phyloP scores from a whole-genome alignment of 2,888 invertebrate genomes.

The Nasonovia ribisnigri region DNA sequence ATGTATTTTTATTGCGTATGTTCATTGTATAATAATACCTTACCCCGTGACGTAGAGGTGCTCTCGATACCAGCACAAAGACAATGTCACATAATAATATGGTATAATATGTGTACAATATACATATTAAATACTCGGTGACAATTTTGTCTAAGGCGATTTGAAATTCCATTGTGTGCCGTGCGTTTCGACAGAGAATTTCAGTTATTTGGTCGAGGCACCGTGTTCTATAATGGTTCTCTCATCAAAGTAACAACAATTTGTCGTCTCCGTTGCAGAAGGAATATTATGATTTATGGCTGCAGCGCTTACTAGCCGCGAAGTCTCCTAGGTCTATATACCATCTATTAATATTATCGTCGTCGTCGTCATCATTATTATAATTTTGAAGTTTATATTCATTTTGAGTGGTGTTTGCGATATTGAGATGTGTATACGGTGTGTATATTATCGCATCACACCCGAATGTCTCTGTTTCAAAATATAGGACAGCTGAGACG shows the following conservation, averaged over 20 bases:
- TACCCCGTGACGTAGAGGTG: neutral
- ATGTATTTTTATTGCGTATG: neutral
- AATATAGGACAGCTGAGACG: neutral
- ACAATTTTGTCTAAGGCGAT: conserved; percentile 11
- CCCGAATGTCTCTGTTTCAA: neutral
- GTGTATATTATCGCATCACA: too few relatives aligned
- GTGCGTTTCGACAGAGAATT: conserved; percentile 24
- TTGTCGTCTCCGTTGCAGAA: neutral
- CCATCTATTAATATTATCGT: neutral
- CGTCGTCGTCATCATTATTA: neutral
- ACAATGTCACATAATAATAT: neutral
- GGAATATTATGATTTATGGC: neutral
- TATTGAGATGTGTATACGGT: too few relatives aligned
- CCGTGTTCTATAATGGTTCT: neutral
- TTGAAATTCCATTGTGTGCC: conserved; percentile 29
- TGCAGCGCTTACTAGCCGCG: neutral
- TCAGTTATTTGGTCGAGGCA: conserved; percentile 7
- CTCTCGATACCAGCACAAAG: neutral
- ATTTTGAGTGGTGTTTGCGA: neutral
- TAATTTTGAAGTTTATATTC: neutral
- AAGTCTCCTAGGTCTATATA: neutral
- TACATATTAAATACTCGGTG: neutral
- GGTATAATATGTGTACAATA: neutral
- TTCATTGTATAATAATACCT: neutral
- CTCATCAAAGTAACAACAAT: conserved; percentile 30